Base-by-base conservation (phyloP, 2,888 invertebrate species). In the Odontocolon sp. region DNA sequence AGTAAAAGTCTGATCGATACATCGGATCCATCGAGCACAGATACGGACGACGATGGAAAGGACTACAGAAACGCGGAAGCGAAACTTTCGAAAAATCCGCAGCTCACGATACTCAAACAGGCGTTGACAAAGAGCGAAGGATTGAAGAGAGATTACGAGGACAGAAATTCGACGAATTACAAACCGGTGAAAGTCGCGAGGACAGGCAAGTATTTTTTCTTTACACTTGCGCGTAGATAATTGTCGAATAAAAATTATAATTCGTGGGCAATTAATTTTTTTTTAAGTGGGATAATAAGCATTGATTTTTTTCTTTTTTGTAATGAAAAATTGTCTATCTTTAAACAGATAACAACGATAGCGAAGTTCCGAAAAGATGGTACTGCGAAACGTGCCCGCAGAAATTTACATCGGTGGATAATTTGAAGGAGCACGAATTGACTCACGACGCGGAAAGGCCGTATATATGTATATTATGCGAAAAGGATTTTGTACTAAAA, bases 401-500 rank as follows among this genome's bases (percentile, higher is more conserved):
- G 31, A 85, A 81, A 71, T 90, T 90, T 31, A 81, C 82, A 0
- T 85, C 87, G 0, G 77, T 86, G 2, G 87, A 87, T 2, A 83
- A 80, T 31, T 77, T 90, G 6, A 88, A 87, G 45, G 86, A 90
- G 6, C 90, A 90, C 64, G 89, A 88, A 74, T 72, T 78, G 5
- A 80, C 78, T 2, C 90, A 90, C 70, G 87, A 89, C 33, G 83
- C 83, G 5, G 85, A 87, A 59, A 91, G 87, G 67, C 91, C 91
- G 0, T 92, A 90, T 79, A 85, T 90, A 26, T 93, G 93, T 83
- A 85, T 92, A 59, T 80, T 93, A n/a, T 93, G 93, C 80, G 92
- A 92, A 59, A 89, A 90, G 78, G 91, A 91, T 71, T 92, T 92
- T 74, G 85, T 87, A 0, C 85, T 91, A 9, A 90, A 92, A 47